Percentiles rank a stretch among this genome's conserved stretches.
phyloP scores from a whole-genome alignment of 2,888 invertebrate genomes.

The Euclidia mi region DNA sequence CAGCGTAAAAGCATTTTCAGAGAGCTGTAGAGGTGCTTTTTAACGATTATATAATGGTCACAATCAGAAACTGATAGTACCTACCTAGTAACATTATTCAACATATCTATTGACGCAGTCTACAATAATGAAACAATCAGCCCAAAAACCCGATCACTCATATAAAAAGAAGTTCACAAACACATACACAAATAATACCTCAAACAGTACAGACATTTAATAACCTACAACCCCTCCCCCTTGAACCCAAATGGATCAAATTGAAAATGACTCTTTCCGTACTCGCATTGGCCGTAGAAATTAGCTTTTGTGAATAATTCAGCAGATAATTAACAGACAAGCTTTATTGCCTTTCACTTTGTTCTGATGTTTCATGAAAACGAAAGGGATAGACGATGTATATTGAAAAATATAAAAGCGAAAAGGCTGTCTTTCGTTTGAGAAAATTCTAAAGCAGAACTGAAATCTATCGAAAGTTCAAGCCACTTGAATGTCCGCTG shows the following conservation, averaged over 20 bases:
- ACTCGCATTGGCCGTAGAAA: background rate
- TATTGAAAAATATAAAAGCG: too few species aligned
- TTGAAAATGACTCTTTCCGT: background rate
- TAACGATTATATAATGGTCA: too few species aligned
- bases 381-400: too few species aligned
- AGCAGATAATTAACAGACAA: slow-evolving; percentile 9
- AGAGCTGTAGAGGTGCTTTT: too few species aligned
- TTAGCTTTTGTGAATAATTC: slow-evolving; percentile 18
- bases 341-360: slow-evolving; percentile 10
- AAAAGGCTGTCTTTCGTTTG: too few species aligned
- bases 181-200: background rate
- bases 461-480: too few species aligned
- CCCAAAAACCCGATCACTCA: background rate
- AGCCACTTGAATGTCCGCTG: too few species aligned
- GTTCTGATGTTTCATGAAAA: background rate
- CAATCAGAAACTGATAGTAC: too few species aligned
- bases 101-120: too few species aligned
- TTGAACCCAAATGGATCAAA: background rate
- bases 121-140: background rate
- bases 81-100: too few species aligned
- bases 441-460: too few species aligned
- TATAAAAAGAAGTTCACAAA: background rate
- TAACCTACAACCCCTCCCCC: background rate
- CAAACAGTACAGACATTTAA: slow-evolving; percentile 1
- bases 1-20: too few species aligned